These are phyloP conservation scores for Cephus nigrinus DNA, from an alignment of 2,888 invertebrate species.

Conservation along the genomic window DNA sequence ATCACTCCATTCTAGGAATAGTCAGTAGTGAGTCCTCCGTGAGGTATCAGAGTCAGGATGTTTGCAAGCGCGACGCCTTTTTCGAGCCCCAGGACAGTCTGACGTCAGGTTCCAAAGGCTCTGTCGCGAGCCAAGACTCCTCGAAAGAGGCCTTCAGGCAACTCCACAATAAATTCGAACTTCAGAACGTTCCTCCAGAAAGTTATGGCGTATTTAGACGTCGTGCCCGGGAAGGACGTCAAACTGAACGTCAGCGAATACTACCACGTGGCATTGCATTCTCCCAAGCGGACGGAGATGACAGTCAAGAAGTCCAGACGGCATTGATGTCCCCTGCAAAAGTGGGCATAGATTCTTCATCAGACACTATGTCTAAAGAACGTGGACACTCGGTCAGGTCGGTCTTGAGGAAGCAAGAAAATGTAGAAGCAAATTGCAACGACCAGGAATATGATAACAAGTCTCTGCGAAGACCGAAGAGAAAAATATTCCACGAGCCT, in stretches of 20 bases:
- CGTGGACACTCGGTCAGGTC: conserved; percentile 40
- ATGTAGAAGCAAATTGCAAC: conserved; percentile 46
- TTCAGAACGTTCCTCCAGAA: conserved; percentile 52
- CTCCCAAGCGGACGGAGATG: background rate
- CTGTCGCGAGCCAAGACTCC: conserved; percentile 9
- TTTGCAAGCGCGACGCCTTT: conserved; percentile 7
- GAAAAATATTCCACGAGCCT: conserved; percentile 55
- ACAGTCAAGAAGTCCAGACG: conserved; percentile 6
- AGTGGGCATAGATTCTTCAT: background rate
- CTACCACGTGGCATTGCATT: background rate
- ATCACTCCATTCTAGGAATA: conserved; percentile 34
- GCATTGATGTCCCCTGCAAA: background rate
- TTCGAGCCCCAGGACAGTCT: conserved; percentile 9
- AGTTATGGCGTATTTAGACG: conserved; percentile 57
- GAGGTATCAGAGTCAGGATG: conserved; percentile 33
- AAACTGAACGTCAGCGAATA: conserved; percentile 30
- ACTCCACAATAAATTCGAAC: conserved; percentile 54
- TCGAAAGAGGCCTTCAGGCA: conserved; percentile 49
- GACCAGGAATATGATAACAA: conserved; percentile 48
- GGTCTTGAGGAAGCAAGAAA: conserved; percentile 55
- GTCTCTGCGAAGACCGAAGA: conserved; percentile 41
- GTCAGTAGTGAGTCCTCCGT: conserved; percentile 19
- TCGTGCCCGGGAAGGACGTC: conserved; percentile 25
- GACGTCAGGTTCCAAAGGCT: background rate
- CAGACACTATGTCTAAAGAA: conserved; percentile 6